Evolutionary conservation across 2,113 vertebrate genomes (phyloP).

Genomic region (Caracal caracal): DNA sequence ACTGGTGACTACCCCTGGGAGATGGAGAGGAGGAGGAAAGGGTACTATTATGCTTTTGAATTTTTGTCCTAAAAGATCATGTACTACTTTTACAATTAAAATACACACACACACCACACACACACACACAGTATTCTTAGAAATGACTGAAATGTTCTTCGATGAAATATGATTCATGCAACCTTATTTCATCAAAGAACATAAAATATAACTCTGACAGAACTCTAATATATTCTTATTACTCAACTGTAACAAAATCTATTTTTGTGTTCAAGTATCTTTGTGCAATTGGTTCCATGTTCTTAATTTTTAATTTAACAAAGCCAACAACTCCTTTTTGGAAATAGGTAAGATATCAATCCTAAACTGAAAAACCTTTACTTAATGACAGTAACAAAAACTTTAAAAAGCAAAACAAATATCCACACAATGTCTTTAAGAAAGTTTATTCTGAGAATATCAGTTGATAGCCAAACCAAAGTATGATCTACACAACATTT

Average conservation of each 20-base stretch:
- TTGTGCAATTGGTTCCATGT: background rate
- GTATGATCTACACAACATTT: background rate
- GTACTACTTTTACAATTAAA: background rate
- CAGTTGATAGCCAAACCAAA: slow-evolving; percentile 23
- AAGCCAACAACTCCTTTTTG: slow-evolving; percentile 6
- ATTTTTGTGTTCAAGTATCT: slow-evolving; percentile 6
- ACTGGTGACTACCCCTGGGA: background rate
- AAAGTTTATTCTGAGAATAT: slow-evolving; percentile 29
- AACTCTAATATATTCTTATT: background rate
- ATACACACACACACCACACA: background rate
- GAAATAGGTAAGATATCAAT: slow-evolving; percentile 3
- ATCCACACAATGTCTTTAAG: background rate
- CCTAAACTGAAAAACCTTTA: slow-evolving; percentile 28
- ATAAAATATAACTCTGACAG: slow-evolving; percentile 1
- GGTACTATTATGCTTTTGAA: background rate
- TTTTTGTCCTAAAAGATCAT: slow-evolving; percentile 24
- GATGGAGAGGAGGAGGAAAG: background rate
- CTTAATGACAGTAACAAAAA: background rate
- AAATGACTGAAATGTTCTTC: background rate
- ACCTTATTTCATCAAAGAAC: background rate
- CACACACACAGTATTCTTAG: background rate
- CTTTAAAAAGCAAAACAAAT: background rate
- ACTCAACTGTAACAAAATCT: background rate
- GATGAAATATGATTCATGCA: background rate
- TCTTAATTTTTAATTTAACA: slow-evolving; percentile 50